Base-by-base conservation (phyloP, 2,113 vertebrate genomes). In the Leiothrix lutea region DNA sequence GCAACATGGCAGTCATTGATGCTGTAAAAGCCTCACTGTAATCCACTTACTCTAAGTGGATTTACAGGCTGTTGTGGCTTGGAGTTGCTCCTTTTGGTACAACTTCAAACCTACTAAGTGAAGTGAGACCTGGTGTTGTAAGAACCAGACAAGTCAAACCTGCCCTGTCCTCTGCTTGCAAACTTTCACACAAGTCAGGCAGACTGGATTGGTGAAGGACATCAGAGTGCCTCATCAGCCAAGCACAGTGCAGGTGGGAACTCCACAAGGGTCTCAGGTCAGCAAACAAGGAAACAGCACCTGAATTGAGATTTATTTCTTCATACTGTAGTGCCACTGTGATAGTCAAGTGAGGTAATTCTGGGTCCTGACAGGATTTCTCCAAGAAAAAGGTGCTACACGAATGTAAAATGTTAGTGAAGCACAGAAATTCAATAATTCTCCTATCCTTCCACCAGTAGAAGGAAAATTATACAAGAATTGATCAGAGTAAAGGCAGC, bases 21-120 rank as follows among this genome's bases (percentile, higher is more conserved):
- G 66, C 38, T 88, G 21, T 33, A 72, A 88, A 94, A 88, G 42
- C 66, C 53, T 92, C 22, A 5, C 62, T 79, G 51, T 90, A 92
- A 94, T 90, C 85, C 79, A 88, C 82, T 94, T 82, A 78, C 5
- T 40, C 11, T 75, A 80, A 93, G 51, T 92, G 78, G 73, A 94
- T 92, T 93, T 94, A 19, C 56, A 67, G 74, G 73, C 47, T 84
- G 12, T 62, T 84, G 48, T 80, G 72, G 64, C 47, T 80, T 42
- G 28, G 33, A 70, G 71, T 79, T 80, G 50, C 65, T 73, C 38
- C 44, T 92, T 47, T 78, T 74, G 40, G 54, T 54, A 9, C 62
- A 66, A 33, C 14, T 16, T 17, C 45, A 40, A 47, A 33, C 53
- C 73, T 33, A 70, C 7, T 11, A 58, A 50, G 15, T 31, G 35